A percentile compares a stretch with the other conserved stretches of the same genome.
These are phyloP conservation scores for Leptodactylus fuscus DNA, from an alignment of 2,113 vertebrate genomes.

Conservation along the genomic window DNA sequence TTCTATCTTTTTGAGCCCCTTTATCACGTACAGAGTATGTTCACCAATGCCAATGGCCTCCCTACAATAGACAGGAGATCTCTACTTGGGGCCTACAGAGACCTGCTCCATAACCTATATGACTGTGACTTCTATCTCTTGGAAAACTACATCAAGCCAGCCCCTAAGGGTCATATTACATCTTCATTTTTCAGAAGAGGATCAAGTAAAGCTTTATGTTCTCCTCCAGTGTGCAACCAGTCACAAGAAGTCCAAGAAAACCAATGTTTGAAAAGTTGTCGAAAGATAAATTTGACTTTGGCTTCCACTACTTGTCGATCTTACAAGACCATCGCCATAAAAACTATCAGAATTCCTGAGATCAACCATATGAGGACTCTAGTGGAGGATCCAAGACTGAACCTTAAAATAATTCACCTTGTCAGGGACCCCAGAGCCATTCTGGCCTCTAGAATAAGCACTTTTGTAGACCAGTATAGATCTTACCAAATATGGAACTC, in stretches of 20 bases:
- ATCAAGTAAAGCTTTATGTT: constrained; percentile 79
- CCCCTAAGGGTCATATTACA: constrained; percentile 75
- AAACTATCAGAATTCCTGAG: constrained; percentile 78
- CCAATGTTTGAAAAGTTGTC: constrained; percentile 76
- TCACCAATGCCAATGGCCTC: constrained; percentile 75
- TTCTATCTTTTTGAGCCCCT: constrained; percentile 83
- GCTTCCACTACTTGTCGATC: constrained; percentile 73
- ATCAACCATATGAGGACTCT: constrained; percentile 77
- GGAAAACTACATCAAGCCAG: constrained; percentile 78
- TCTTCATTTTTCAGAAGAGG: constrained; percentile 75
- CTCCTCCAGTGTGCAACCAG: constrained; percentile 73
- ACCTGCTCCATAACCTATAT: constrained; percentile 80
- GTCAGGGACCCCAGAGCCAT: constrained; percentile 84
- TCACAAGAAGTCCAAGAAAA: constrained; percentile 65
- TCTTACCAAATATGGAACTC: constrained; percentile 82
- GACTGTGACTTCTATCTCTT: constrained; percentile 78
- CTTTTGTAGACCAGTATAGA: constrained; percentile 74
- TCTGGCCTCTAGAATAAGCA: constrained; percentile 77
- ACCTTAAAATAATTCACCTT: constrained; percentile 80
- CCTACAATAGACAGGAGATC: constrained; percentile 70
- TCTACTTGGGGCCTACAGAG: constrained; percentile 76
- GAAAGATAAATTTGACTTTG: constrained; percentile 75
- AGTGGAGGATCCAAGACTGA: constrained; percentile 78
- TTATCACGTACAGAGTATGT: constrained; percentile 78
- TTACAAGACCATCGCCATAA: constrained; percentile 73